phyloP scores from a whole-genome alignment of 2,113 vertebrate species.

The Cheirogaleus medius region DNA sequence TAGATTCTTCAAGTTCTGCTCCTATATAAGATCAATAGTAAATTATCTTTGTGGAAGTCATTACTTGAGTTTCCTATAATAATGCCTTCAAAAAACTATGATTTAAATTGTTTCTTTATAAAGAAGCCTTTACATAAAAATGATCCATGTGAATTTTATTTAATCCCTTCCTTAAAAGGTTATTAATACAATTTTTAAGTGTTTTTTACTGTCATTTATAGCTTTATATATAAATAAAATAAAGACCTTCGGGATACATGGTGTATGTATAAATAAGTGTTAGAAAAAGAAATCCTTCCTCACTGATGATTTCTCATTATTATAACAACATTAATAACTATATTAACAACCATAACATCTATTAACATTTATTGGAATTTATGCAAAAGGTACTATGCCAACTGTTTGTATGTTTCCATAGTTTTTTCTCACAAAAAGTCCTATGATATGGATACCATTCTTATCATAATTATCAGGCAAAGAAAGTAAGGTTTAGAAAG shows the following conservation, averaged over 20 bases:
- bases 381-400: background rate
- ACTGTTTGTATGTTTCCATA: background rate
- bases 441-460: background rate
- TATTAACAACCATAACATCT: background rate
- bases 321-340: background rate
- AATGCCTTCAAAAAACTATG: background rate
- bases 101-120: conserved; percentile 4
- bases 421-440: background rate
- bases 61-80: background rate
- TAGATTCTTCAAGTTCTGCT: background rate
- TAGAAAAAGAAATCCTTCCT: background rate
- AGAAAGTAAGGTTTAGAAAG: background rate
- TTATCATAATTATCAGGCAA: conserved; percentile 21
- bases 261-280: background rate
- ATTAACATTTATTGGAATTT: background rate
- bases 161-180: background rate
- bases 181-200: background rate
- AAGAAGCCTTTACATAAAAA: background rate
- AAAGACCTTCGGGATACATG: background rate
- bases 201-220: background rate
- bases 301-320: background rate
- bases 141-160: background rate
- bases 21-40: background rate
- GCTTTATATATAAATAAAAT: background rate
- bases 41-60: background rate